Evolutionary conservation across 2,113 vertebrate species (phyloP), one percentile per base, ranked within the genome.

Genomic region (Aspiorhynchus laticeps): DNA sequence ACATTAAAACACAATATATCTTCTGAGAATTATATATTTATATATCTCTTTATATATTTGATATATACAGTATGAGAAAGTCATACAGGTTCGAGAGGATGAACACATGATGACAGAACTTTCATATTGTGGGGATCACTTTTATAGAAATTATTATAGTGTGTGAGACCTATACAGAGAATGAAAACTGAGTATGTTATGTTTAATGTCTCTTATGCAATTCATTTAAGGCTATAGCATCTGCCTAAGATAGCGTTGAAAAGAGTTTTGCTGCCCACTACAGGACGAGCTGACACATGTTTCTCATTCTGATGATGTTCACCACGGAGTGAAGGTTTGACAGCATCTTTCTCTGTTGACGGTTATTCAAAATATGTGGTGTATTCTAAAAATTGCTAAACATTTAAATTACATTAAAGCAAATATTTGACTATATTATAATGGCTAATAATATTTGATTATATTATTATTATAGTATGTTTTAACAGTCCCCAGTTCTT

Each of bases 181-280:
- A 41, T 74, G 9, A 73, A 1, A 11, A 10, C 69, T 21, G 19
- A 38, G 33, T 28, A 71, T 5, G 19, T 38, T 1, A n/a, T 43
- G 38, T 24, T 24, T 41, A 41, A 73, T 75, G 11, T 26, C 28
- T 73, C 73, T 17, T 24, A 26, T 26, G 14, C 11, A 46, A 46
- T 26, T 26, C 6, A 75, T 75, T 75, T 75, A 17, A 76, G 41
- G 41, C 74, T 41, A 26, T 46, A n/a, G 36, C 24, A 17, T 46
- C 5, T 24, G 61, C 24, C 12, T 41, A 21, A 33, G 26, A 56
- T 14, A 26, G 33, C 5, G 2, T 10, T 51, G 17, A 71, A 83
- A 71, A 83, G 65, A 71, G 43, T n/a, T 83, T 36, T 71, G 81
- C 81, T 83, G 81, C 81, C 81, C 81, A 83, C 81, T 83, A 83